Base-by-base conservation (phyloP, 2,888 invertebrate species). In the Monochamus alternatus region DNA sequence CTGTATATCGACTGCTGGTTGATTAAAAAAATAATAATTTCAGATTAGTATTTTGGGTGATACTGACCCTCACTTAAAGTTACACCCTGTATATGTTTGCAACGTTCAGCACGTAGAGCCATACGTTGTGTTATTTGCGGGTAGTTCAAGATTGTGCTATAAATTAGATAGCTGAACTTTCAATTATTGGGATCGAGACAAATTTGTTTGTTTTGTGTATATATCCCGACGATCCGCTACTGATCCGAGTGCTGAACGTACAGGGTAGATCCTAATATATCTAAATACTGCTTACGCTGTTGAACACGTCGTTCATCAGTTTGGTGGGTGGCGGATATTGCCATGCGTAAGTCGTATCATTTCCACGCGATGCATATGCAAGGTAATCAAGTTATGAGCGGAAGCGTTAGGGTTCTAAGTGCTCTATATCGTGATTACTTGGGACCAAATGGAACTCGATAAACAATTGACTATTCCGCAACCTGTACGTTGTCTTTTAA, bases 221-320 rank as follows among this genome's bases (percentile, higher is more conserved):
- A 22, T 22, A 22, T 22, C 22, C 22, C 22, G 22, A 22, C 22
- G 22, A 22, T 22, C 22, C 22, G 22, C 22, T 22, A 22, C 22
- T 22, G 22, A 22, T 22, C 9, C 64, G 47, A 47, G 47, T 64
- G 22, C 5, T 30, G 64, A 47, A 64, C 64, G 22, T 64, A 64
- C 64, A 47, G 64, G 64, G 64, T 31, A 44, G 31, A 64, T 64
- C 47, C 64, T 47, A 64, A 64, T 64, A 47, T 38, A 64, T 64
- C 44, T 55, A 55, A 47, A 64, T 51, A 64, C 30, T 30, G 47
- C 44, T 64, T 43, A 63, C 63, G 8, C 8, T 9, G 64, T 44
- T 43, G n/a, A 63, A 22, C 64, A 30, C 9, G 22, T 64, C 30
- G 44, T 64, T 38, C 30, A 64, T 64, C 64, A 47, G 12, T 64